These are phyloP conservation scores for Blastobasis adustella DNA, from an alignment of 2,888 invertebrate species.

Conservation along the genomic window DNA sequence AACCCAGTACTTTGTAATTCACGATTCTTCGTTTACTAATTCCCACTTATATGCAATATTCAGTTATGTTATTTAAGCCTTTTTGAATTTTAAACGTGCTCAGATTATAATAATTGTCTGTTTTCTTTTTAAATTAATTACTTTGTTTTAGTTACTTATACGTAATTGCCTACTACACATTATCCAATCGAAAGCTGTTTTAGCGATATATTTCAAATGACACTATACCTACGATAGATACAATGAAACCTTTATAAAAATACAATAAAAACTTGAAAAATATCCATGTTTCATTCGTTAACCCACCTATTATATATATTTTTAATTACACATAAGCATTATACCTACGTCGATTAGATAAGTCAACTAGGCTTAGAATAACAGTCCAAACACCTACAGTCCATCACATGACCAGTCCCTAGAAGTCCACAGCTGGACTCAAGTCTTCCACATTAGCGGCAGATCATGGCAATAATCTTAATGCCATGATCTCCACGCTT, in stretches of 20 bases:
- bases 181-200: slow-evolving; percentile 57
- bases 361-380: background rate
- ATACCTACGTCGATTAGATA: background rate
- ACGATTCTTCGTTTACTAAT: slow-evolving; percentile 36
- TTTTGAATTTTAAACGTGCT: slow-evolving; percentile 21
- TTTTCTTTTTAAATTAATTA: slow-evolving; percentile 32
- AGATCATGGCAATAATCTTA: too few species aligned
- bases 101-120: slow-evolving; percentile 19
- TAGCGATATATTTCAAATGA: slow-evolving; percentile 64
- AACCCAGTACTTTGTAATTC: slow-evolving; percentile 49
- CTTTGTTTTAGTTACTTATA: slow-evolving; percentile 44
- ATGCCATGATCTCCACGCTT: too few species aligned
- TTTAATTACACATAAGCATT: background rate
- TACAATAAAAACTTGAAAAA: slow-evolving; percentile 42
- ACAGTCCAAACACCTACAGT: too few species aligned
- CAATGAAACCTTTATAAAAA: slow-evolving; percentile 70
- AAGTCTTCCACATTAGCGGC: too few species aligned
- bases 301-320: slow-evolving; percentile 2
- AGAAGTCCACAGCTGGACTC: too few species aligned
- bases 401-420: too few species aligned
- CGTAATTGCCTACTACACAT: slow-evolving; percentile 72
- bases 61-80: slow-evolving; percentile 30
- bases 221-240: slow-evolving; percentile 68
- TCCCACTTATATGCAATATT: slow-evolving; percentile 24
- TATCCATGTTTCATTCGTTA: slow-evolving; percentile 34